phyloP scores from a whole-genome alignment of 2,888 invertebrate genomes.

The Caenorhabditis panamensis region DNA sequence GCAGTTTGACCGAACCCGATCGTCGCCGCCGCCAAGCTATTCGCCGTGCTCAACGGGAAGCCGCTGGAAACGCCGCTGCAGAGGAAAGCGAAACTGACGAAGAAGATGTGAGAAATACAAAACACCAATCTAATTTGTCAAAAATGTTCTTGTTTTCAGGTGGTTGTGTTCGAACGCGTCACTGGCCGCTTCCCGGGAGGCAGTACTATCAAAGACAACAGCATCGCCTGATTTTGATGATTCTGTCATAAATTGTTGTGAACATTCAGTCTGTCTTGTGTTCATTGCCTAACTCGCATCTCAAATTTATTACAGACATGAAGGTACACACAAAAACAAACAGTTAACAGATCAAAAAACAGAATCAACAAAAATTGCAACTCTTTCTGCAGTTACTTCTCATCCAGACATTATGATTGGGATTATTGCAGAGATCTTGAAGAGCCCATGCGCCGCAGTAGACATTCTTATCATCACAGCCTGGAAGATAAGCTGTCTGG shows the following conservation, averaged over 20 bases:
- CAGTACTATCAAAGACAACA: slow-evolving; percentile 56
- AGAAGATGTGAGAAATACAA: slow-evolving; percentile 44
- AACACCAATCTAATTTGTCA: neutral
- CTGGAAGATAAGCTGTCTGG: slow-evolving; percentile 49
- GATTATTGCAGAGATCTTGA: slow-evolving; percentile 69
- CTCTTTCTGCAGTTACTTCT: slow-evolving; percentile 76
- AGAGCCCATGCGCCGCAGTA: slow-evolving; percentile 80
- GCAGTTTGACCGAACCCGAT: slow-evolving; percentile 44
- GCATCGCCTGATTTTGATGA: slow-evolving; percentile 49
- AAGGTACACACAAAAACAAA: slow-evolving; percentile 52
- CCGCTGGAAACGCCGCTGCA: neutral
- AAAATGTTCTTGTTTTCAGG: slow-evolving; percentile 22
- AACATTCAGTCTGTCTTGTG: slow-evolving; percentile 32
- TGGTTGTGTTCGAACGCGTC: slow-evolving; percentile 61
- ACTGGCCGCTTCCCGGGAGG: slow-evolving; percentile 53
- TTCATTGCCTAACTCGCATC: neutral
- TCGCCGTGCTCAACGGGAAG: slow-evolving; percentile 26
- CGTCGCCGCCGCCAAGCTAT: slow-evolving; percentile 41
- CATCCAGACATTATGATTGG: slow-evolving; percentile 74
- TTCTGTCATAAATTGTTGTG: slow-evolving; percentile 46
- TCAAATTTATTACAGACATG: neutral
- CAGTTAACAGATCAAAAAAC: slow-evolving; percentile 55
- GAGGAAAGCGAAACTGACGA: slow-evolving; percentile 52
- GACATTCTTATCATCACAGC: slow-evolving; percentile 76
- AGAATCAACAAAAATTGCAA: slow-evolving; percentile 72